Evolutionary conservation across 2,888 invertebrate species (phyloP), one percentile per base, ranked within the genome.

Genomic region (Orthonevra nobilis): DNA sequence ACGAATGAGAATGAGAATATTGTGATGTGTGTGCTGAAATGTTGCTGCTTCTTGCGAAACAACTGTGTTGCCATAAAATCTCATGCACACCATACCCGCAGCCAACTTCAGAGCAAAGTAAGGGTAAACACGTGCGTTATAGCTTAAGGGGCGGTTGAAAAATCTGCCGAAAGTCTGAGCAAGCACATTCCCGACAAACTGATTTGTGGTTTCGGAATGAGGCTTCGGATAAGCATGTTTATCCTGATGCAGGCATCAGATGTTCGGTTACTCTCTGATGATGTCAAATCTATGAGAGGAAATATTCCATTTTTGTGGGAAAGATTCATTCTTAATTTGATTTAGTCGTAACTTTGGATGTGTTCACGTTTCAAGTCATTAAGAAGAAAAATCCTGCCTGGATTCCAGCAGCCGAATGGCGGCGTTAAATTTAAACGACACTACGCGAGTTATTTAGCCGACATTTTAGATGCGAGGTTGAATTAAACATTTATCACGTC

Each of bases 1-100:
- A 73, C 66, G 66, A 73, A 79, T 73, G 73, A 58, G 50, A 46
- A 63, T 56, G 20, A 60, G 60, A 54, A 52, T 60, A 52, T 56
- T 72, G 46, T 66, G 28, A 20, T 69, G 28, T 46, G 34, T 48
- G 52, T 30, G 58, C 20, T 73, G 50, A 66, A 72, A 64, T 42
- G 56, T 26, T 66, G 28, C 63, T 58, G 17, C 14, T 20, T 17
- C 60, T 72, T 63, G 30, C 54, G 63, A 38, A 58, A 54, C 48
- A 48, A 68, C 56, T 68, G 68, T 38, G 32, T 12, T 69, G 32
- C 50, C 50, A 60, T 60, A 50, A 58, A 69, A 60, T 69, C 26
- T n/a, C 30, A 15, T 77, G 52, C 23, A 3, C 23, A 3, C 23
- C 23, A 3, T 4, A 3, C 23, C 23, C 23, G 3, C 23, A n/a